These are phyloP conservation scores for Tetanocera ferruginea DNA, from an alignment of 2,888 invertebrate genomes.

Conservation along the genomic window DNA sequence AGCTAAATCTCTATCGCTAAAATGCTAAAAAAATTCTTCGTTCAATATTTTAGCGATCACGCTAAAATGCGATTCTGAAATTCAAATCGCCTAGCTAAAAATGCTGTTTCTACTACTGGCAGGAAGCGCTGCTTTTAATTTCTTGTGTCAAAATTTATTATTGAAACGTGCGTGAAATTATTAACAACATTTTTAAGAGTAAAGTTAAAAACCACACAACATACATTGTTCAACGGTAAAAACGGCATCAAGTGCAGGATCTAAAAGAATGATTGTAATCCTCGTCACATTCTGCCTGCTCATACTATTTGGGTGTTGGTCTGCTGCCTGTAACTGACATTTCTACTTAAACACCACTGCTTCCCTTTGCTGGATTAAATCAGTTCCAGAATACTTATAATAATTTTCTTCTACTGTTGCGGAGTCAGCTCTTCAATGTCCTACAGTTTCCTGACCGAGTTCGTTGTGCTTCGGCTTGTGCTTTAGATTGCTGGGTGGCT, in stretches of 20 bases:
- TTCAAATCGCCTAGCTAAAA: too few species aligned
- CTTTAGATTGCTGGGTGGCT: conserved; percentile 43
- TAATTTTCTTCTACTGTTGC: conserved; percentile 72
- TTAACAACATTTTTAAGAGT: too few species aligned
- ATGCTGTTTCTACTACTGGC: too few species aligned
- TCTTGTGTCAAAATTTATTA: too few species aligned
- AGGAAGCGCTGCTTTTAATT: too few species aligned
- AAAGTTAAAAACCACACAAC: too few species aligned
- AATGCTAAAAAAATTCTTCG: too few species aligned
- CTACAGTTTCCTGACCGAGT: too few species aligned
- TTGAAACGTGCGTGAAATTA: too few species aligned
- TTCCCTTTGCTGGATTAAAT: conserved; percentile 65
- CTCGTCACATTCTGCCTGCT: not conserved
- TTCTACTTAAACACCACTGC: conserved; percentile 38
- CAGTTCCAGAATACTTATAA: conserved; percentile 71
- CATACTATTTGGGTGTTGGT: conserved; percentile 44
- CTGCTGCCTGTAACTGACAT: conserved; percentile 45
- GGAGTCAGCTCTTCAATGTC: conserved; percentile 70
- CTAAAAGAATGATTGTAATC: not conserved
- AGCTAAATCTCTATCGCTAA: too few species aligned
- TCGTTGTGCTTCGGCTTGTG: conserved; percentile 60
- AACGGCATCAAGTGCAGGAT: not conserved
- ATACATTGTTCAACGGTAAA: not conserved
- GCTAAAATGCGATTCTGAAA: too few species aligned
- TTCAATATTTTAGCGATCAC: too few species aligned